phyloP scores from a whole-genome alignment of 2,888 invertebrate genomes.

The Pantelozetes paolii region DNA sequence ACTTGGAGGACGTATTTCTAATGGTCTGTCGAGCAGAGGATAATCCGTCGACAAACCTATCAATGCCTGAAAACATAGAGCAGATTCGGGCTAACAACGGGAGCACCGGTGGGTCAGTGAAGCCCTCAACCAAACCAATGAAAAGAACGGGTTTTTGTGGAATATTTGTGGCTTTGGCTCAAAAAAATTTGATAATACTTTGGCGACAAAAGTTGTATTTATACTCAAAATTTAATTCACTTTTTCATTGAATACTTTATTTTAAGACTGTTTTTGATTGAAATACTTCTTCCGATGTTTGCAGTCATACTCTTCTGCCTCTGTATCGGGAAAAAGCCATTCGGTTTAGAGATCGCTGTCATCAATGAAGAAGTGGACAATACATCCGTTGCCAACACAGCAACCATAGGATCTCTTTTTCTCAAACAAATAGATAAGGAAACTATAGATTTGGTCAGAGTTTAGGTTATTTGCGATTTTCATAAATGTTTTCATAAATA shows the following conservation, averaged over 20 bases:
- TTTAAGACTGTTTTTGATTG: not conserved
- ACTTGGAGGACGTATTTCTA: slow-evolving; percentile 12
- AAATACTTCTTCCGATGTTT: not conserved
- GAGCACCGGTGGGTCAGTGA: too few species aligned
- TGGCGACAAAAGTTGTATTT: not conserved
- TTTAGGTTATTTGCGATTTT: too few species aligned
- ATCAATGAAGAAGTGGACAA: slow-evolving; percentile 30
- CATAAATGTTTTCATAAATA: too few species aligned
- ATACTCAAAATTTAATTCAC: too few species aligned
- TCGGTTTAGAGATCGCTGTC: slow-evolving; percentile 38
- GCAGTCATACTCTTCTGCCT: slow-evolving; percentile 40
- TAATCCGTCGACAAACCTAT: not conserved
- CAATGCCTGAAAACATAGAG: not conserved
- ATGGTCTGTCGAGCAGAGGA: not conserved
- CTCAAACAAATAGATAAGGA: not conserved
- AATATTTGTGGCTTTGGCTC: not conserved
- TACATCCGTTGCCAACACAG: not conserved
- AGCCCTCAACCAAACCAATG: too few species aligned
- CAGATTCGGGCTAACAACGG: too few species aligned
- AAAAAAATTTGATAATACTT: not conserved
- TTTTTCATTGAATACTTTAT: not conserved
- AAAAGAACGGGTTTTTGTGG: too few species aligned
- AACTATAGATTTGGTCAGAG: too few species aligned
- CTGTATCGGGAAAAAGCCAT: slow-evolving; percentile 37
- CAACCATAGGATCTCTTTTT: not conserved